Evolutionary conservation across 2,113 vertebrate genomes (phyloP).

Genomic region (Dipodomys spectabilis): DNA sequence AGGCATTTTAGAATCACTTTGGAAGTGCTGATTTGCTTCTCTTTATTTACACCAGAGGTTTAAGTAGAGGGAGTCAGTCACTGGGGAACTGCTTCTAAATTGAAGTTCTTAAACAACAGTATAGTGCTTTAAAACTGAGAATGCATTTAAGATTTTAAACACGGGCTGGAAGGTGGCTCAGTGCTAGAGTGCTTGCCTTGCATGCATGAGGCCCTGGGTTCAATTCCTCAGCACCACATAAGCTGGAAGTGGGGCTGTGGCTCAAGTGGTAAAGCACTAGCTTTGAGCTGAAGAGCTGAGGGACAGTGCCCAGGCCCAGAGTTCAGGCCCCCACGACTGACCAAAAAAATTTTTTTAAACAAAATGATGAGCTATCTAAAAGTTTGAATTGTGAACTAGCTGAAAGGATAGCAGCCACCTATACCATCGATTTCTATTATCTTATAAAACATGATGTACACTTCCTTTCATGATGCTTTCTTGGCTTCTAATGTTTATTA

Average conservation of each 20-base stretch:
- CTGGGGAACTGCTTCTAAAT: neutral
- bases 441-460: neutral
- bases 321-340: too few relatives aligned
- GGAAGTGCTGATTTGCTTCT: conserved; percentile 16
- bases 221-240: too few relatives aligned
- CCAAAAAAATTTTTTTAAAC: neutral
- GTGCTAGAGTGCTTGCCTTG: too few relatives aligned
- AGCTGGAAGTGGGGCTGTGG: too few relatives aligned
- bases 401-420: neutral
- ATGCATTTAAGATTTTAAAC: neutral
- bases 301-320: too few relatives aligned
- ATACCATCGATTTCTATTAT: neutral
- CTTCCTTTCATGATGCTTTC: neutral
- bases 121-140: neutral
- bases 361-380: conserved; percentile 13
- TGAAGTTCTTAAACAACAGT: conserved; percentile 16
- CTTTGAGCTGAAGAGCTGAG: too few relatives aligned
- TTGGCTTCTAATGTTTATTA: neutral
- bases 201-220: too few relatives aligned
- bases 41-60: conserved; percentile 17
- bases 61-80: neutral
- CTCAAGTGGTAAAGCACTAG: too few relatives aligned
- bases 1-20: conserved; percentile 39
- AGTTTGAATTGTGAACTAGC: neutral
- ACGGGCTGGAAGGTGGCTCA: too few relatives aligned